These are phyloP conservation scores for Marasmarcha lunaedactyla DNA, from an alignment of 2,888 invertebrate genomes.

Conservation along the genomic window DNA sequence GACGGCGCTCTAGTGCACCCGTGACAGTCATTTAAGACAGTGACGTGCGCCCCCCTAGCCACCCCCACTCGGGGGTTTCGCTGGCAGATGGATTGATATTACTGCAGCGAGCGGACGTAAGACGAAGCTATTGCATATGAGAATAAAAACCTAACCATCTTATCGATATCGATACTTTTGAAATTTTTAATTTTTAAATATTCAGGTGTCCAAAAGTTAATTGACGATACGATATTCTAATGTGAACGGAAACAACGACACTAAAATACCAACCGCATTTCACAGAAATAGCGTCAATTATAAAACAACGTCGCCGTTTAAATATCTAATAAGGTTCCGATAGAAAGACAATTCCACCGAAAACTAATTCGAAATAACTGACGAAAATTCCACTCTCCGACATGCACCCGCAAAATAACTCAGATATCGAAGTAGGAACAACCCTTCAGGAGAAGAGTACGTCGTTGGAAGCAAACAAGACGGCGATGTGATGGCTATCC, in stretches of 20 bases:
- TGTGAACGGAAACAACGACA: no score
- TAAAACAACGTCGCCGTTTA: no score
- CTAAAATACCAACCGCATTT: no score
- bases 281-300: no score
- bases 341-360: not conserved
- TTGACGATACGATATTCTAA: no score
- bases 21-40: conserved; percentile 69
- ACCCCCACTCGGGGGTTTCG: conserved; percentile 5
- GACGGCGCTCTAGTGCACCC: conserved; percentile 50
- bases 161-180: conserved; percentile 4
- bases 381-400: conserved; percentile 1
- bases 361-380: not conserved
- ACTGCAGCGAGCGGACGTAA: conserved; percentile 60
- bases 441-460: conserved; percentile 52
- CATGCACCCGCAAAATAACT: conserved; percentile 3
- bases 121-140: conserved; percentile 63
- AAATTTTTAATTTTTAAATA: no score
- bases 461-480: conserved; percentile 58
- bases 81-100: conserved; percentile 67
- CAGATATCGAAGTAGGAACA: conserved; percentile 15
- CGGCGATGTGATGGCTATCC: conserved; percentile 50
- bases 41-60: conserved; percentile 36
- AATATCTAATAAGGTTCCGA: no score
- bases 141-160: conserved; percentile 30
- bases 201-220: no score